Base-by-base conservation (phyloP, 2,888 invertebrate genomes). In the Sinopyrophorus schimmeli region DNA sequence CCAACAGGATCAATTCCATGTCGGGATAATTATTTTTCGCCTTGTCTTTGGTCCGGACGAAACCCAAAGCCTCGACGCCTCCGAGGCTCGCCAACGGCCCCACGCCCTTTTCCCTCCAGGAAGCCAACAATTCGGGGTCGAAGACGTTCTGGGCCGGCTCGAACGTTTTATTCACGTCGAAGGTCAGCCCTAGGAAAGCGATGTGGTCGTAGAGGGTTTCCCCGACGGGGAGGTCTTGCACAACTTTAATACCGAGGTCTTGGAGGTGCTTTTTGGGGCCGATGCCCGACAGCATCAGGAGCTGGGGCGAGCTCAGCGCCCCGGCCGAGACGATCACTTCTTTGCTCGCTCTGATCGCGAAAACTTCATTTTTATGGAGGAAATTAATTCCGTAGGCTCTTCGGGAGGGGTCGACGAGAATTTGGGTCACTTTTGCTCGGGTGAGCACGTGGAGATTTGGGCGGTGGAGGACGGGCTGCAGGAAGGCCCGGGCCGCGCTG, bases 241-340 rank as follows among this genome's bases (percentile, higher is more conserved):
- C 62, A 0, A 77, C 71, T 3, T 74, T 72, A 27, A 76, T 73
- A 3, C 67, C 66, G 17, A 70, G 57, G 1, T 78, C 71, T 48
- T 77, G 62, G 38, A 86, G 67, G 55, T 85, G 82, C 2, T 77
- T 69, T 50, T 67, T 74, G 1, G 84, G 84, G 0, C 85, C 85
- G 7, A 86, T 69, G 3, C 84, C 84, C 1, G 82, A 81, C 2
- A 84, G 69, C 82, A 83, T 82, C n/a, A 84, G 61, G 5, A 92
- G 67, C 69, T 92, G 89, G 0, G 92, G 87, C 1, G 89, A 84
- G 70, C 87, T 88, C 54, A 92, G 83, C 0, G 89, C 82, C 0
- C 91, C 83, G 24, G 89, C 89, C 5, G 85, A 81, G 9, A 92
- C 71, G 37, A 92, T 80, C 1, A 92, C 80, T 71, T 89, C 91